These are phyloP conservation scores for Puntigrus tetrazona DNA, from an alignment of 2,113 vertebrate genomes.

Conservation along the genomic window DNA sequence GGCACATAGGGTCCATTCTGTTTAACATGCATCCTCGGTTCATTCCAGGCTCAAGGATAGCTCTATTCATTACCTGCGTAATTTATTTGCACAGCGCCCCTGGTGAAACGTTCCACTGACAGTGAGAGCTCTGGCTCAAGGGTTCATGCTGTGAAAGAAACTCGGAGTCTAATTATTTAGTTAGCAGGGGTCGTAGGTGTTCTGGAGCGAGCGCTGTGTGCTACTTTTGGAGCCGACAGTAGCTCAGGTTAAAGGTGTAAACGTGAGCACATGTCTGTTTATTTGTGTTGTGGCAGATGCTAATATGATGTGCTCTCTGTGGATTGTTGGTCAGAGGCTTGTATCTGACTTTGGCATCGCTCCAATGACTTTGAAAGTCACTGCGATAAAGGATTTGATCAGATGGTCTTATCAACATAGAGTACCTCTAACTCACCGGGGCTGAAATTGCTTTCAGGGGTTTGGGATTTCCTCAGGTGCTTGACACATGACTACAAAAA, in stretches of 20 bases:
- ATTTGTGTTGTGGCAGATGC: conserved; percentile 13
- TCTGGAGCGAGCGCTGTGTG: neutral
- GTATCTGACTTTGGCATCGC: conserved; percentile 11
- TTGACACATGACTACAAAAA: neutral
- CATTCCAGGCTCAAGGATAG: conserved; percentile 20
- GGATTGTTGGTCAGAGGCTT: conserved; percentile 13
- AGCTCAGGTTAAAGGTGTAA: conserved; percentile 33
- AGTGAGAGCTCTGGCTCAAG: conserved; percentile 5
- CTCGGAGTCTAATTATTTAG: conserved; percentile 36
- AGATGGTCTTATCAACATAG: conserved; percentile 1
- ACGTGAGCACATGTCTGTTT: neutral
- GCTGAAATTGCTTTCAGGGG: neutral
- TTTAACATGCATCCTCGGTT: conserved; percentile 25
- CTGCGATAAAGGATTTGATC: conserved; percentile 1
- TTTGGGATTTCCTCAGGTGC: neutral
- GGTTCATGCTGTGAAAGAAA: conserved; percentile 13
- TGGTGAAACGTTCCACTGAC: conserved; percentile 10
- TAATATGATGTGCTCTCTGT: conserved; percentile 27
- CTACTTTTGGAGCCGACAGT: conserved; percentile 18
- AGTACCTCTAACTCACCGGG: neutral
- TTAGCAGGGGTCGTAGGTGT: conserved; percentile 23
- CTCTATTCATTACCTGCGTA: conserved; percentile 12
- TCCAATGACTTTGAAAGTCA: conserved; percentile 12
- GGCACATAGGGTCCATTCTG: neutral
- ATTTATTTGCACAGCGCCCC: conserved; percentile 18